A percentile compares a stretch with the other conserved stretches of the same genome.
Evolutionary conservation across 2,797 vertebrate species (phyloP).

Genomic region (Todus mexicanus): DNA sequence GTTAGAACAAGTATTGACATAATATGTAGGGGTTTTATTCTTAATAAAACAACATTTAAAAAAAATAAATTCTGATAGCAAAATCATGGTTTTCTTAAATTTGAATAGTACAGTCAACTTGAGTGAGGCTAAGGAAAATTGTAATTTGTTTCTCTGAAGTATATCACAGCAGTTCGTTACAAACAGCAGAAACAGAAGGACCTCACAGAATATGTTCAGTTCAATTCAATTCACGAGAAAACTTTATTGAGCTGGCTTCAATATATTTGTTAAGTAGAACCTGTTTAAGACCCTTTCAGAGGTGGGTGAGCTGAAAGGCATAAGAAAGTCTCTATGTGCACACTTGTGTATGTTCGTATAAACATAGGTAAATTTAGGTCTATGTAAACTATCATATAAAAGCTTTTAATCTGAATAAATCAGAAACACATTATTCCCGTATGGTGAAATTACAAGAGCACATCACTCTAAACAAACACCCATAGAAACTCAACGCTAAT

Average conservation of each 20-base stretch:
- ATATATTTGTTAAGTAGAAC: neutral
- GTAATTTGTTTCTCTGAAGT: neutral
- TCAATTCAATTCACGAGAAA: neutral
- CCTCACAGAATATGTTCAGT: neutral
- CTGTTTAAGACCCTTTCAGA: neutral
- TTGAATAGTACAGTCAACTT: neutral
- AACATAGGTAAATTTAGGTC: neutral
- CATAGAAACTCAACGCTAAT: neutral
- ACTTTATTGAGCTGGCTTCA: neutral
- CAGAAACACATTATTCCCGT: neutral
- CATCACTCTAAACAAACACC: neutral
- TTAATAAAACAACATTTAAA: neutral
- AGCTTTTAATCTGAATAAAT: neutral
- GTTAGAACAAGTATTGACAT: neutral
- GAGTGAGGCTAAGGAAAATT: neutral
- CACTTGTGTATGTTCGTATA: neutral
- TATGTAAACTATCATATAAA: neutral
- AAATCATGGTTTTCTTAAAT: neutral
- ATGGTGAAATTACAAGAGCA: neutral
- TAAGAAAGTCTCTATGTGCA: neutral
- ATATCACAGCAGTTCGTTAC: neutral
- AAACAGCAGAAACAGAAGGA: neutral
- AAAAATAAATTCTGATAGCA: neutral
- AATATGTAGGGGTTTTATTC: neutral
- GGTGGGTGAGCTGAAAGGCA: neutral